These are phyloP conservation scores for Rhinogobio ventralis DNA, from an alignment of 2,797 vertebrate species.

Conservation along the genomic window DNA sequence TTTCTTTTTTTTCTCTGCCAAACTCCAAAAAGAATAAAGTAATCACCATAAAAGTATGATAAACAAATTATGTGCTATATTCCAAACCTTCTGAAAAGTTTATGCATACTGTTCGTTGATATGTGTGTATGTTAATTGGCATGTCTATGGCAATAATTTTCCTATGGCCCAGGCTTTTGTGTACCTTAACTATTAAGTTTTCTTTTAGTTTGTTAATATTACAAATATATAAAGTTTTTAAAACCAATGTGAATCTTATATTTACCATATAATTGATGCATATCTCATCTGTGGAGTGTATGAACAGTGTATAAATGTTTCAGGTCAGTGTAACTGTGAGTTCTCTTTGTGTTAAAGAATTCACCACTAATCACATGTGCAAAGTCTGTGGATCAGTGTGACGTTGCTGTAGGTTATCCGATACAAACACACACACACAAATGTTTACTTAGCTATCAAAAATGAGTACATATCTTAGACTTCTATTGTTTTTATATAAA, in stretches of 20 bases:
- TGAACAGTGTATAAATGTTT: neutral
- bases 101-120: neutral
- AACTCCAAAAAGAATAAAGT: neutral
- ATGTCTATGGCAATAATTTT: neutral
- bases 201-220: conserved; percentile 1
- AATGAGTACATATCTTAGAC: neutral
- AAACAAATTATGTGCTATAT: neutral
- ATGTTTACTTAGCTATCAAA: neutral
- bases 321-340: neutral
- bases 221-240: neutral
- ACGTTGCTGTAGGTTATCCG: neutral
- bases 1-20: neutral
- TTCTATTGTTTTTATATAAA: neutral
- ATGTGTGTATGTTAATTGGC: neutral
- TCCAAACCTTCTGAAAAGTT: neutral
- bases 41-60: neutral
- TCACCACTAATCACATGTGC: neutral
- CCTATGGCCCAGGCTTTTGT: neutral
- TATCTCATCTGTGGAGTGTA: neutral
- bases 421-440: neutral
- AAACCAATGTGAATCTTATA: neutral
- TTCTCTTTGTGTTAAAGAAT: neutral
- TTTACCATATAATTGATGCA: neutral
- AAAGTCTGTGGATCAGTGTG: neutral
- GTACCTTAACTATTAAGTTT: neutral